These are phyloP conservation scores for Hyperoplus immaculatus DNA, from an alignment of 2,797 vertebrate genomes.

Conservation along the genomic window DNA sequence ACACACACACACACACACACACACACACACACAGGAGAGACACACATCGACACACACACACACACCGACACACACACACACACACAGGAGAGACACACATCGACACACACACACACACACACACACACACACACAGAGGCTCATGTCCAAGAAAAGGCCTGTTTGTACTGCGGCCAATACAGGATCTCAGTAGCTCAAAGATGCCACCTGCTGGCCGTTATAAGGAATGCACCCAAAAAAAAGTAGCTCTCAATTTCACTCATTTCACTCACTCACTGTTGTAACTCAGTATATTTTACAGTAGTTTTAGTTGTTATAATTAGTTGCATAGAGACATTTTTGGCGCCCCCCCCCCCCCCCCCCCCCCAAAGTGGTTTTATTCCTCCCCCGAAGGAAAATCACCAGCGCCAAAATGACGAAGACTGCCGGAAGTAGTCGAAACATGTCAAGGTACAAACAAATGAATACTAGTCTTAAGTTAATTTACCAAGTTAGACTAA, in stretches of 20 bases:
- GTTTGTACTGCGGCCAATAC: constrained; percentile 38
- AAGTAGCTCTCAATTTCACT: not conserved
- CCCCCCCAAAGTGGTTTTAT: too few relatives aligned
- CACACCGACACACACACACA: constrained; percentile 36
- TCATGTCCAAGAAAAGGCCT: constrained; percentile 37
- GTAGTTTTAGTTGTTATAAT: too few relatives aligned
- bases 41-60: constrained; percentile 18
- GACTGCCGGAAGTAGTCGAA: too few relatives aligned
- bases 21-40: constrained; percentile 13
- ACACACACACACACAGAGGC: constrained; percentile 31
- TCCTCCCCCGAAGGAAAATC: too few relatives aligned
- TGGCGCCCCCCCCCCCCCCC: too few relatives aligned
- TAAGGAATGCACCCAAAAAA: constrained; percentile 9
- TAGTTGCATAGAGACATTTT: too few relatives aligned
- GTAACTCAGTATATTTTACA: not conserved
- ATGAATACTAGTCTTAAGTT: too few relatives aligned
- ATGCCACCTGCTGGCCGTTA: constrained; percentile 72
- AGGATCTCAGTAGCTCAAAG: constrained; percentile 45
- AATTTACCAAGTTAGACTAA: too few relatives aligned
- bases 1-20: constrained; percentile 14
- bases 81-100: constrained; percentile 23
- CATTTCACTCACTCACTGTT: not conserved
- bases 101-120: constrained; percentile 9
- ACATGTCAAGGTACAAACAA: too few relatives aligned
- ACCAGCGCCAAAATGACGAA: too few relatives aligned